Conservation (phyloP, 2,888 invertebrate genomes). For the Oasisia sp. region DNA sequence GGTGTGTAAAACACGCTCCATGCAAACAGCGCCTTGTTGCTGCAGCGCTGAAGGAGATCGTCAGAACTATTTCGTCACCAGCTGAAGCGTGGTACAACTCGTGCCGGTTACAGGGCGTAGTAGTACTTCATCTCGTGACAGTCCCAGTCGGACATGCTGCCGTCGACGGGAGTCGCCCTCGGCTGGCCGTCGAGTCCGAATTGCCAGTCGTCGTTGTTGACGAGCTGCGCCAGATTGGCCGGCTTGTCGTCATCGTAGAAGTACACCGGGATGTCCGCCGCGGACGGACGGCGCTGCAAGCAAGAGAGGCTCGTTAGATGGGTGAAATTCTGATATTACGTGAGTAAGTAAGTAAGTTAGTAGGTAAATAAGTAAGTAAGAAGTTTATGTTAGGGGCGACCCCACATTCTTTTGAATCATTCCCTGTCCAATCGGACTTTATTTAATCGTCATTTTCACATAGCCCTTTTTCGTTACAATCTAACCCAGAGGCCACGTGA, state of each 20-base stretch:
- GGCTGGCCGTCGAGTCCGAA: not conserved
- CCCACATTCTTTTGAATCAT: too few relatives aligned
- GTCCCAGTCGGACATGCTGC: not conserved
- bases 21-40: not conserved
- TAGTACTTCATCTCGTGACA: not conserved
- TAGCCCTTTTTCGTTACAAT: too few relatives aligned
- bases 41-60: not conserved
- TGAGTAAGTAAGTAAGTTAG: not conserved
- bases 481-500: too few relatives aligned
- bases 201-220: constrained; percentile 6
- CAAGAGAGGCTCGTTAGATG: not conserved
- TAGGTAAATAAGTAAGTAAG: too few relatives aligned
- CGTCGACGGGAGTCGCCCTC: not conserved
- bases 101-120: not conserved
- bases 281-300: not conserved
- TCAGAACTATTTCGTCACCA: not conserved
- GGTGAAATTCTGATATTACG: not conserved
- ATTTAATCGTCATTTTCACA: too few relatives aligned
- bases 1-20: too few relatives aligned
- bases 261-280: not conserved
- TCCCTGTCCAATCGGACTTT: too few relatives aligned
- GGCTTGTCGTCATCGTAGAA: constrained; percentile 6
- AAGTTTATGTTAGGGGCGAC: too few relatives aligned
- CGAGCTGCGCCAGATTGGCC: not conserved
- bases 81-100: not conserved